Conservation (phyloP, 2,113 vertebrate species). For the Ginglymostoma cirratum region DNA sequence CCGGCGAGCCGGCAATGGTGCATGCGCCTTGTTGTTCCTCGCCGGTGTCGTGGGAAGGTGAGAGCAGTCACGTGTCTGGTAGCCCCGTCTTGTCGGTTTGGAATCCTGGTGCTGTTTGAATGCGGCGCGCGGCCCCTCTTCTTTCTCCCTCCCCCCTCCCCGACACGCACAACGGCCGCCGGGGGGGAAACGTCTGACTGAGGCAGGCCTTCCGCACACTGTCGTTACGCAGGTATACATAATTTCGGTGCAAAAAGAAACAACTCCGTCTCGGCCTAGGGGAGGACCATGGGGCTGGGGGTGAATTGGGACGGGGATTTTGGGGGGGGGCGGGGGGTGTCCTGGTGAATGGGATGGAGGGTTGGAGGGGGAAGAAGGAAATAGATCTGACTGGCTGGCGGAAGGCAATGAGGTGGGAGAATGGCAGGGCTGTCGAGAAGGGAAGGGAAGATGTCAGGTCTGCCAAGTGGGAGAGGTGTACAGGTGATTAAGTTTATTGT, state of each 20-base stretch:
- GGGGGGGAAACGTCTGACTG: neutral
- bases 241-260: neutral
- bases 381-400: neutral
- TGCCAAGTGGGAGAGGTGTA: too few species aligned
- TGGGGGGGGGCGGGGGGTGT: constrained; percentile 24
- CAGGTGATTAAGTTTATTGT: too few species aligned
- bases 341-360: constrained; percentile 17
- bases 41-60: too few species aligned
- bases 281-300: constrained; percentile 39
- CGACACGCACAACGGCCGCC: too few species aligned
- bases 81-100: neutral
- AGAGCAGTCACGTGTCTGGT: neutral
- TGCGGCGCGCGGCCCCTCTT: neutral
- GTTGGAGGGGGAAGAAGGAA: constrained; percentile 16
- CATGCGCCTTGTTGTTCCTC: too few species aligned
- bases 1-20: neutral
- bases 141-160: neutral
- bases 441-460: too few species aligned
- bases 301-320: constrained; percentile 28
- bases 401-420: neutral
- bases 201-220: neutral
- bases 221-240: neutral
- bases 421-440: neutral
- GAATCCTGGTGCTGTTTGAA: neutral
- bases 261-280: neutral